Evolutionary conservation across 2,113 vertebrate genomes (phyloP).

Genomic region (Pteronura brasiliensis): DNA sequence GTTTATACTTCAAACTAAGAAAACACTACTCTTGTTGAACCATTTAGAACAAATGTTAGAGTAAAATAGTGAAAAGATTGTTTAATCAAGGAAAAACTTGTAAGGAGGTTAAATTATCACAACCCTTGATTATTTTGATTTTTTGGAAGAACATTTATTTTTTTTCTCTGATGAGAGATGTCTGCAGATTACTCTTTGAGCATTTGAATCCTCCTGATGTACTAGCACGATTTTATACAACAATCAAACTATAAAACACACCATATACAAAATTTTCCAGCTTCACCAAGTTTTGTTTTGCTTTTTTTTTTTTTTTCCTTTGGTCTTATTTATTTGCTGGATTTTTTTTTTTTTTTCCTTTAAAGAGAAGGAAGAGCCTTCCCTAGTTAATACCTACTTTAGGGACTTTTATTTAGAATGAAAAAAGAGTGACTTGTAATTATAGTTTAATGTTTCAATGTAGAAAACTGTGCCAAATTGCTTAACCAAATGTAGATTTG

Average conservation of each 20-base stretch:
- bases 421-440: slow-evolving; percentile 22
- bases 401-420: slow-evolving; percentile 36
- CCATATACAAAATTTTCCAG: neutral
- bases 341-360: neutral
- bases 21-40: neutral
- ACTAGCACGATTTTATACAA: neutral
- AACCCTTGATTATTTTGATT: neutral
- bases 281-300: neutral
- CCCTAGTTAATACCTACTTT: neutral
- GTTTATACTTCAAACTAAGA: neutral
- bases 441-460: slow-evolving; percentile 45
- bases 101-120: neutral
- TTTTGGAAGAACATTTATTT: neutral
- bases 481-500: slow-evolving; percentile 45
- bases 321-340: neutral
- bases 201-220: neutral
- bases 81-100: neutral
- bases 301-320: neutral
- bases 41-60: slow-evolving; percentile 16
- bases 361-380: neutral
- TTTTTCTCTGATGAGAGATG: neutral
- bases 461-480: slow-evolving; percentile 37
- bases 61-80: slow-evolving; percentile 7
- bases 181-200: neutral
- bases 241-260: neutral